A percentile compares a stretch with the other conserved stretches of the same genome.
phyloP scores from a whole-genome alignment of 2,113 vertebrate genomes.

The Colossoma macropomum region DNA sequence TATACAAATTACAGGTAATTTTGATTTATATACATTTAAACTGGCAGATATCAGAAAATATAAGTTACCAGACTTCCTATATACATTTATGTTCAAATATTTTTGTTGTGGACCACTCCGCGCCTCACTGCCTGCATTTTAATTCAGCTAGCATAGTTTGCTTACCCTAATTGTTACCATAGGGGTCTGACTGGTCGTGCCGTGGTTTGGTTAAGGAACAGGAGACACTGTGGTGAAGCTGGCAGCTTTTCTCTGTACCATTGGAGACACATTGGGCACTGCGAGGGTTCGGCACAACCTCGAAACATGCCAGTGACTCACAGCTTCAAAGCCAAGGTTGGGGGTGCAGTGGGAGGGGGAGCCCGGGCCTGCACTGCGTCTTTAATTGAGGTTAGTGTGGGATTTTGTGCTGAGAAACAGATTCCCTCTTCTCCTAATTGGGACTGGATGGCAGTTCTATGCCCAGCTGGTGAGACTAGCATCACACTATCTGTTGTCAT shows the following conservation, averaged over 20 bases:
- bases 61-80: not conserved
- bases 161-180: constrained; percentile 68
- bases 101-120: not conserved
- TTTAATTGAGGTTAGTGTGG: constrained; percentile 74
- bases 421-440: constrained; percentile 61
- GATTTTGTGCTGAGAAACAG: constrained; percentile 67
- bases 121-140: constrained; percentile 46
- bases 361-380: constrained; percentile 63
- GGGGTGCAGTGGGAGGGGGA: constrained; percentile 44
- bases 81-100: not conserved
- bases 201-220: constrained; percentile 61
- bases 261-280: constrained; percentile 41
- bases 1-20: too few species aligned
- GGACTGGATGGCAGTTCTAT: constrained; percentile 58
- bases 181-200: constrained; percentile 44
- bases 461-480: constrained; percentile 43
- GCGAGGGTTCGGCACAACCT: constrained; percentile 53
- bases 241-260: constrained; percentile 56
- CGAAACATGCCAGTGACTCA: constrained; percentile 54
- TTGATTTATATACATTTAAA: too few species aligned
- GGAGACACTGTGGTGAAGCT: constrained; percentile 66
- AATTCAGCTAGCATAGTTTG: constrained; percentile 56
- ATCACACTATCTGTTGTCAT: constrained; percentile 24
- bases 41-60: not conserved
- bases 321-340: constrained; percentile 67